A percentile compares a stretch with the other conserved stretches of the same genome.
Evolutionary conservation across 2,888 invertebrate genomes (phyloP).

Genomic region (Camptogramma bilineatum): DNA sequence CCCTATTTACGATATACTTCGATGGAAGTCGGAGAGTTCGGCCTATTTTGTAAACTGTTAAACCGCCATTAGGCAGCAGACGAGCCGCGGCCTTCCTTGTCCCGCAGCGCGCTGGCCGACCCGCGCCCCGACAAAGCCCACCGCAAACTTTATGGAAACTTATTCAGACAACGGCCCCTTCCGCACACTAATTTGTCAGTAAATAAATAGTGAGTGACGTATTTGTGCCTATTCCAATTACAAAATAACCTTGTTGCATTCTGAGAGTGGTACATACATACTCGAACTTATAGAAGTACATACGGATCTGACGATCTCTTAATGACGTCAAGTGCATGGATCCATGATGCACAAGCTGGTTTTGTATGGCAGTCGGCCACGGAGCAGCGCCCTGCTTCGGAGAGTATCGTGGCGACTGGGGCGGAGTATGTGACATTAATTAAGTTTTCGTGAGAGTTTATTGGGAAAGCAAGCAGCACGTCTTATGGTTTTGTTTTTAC

Average conservation of each 20-base stretch:
- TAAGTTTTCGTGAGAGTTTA: neutral
- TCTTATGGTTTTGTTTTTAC: neutral
- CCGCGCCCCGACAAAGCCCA: neutral
- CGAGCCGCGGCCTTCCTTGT: neutral
- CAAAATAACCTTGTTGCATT: neutral
- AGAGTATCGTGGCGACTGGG: no score
- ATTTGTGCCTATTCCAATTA: neutral
- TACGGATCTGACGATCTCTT: neutral
- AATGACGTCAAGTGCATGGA: neutral
- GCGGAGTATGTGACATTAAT: no score
- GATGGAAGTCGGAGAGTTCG: conserved; percentile 30
- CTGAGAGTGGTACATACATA: neutral
- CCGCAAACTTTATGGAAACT: conserved; percentile 1
- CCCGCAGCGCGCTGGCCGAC: neutral
- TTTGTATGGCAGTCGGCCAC: no score
- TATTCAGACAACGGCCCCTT: conserved; percentile 1
- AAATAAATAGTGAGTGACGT: neutral
- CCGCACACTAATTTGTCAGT: neutral
- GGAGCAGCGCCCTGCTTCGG: no score
- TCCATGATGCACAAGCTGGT: no score
- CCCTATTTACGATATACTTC: conserved; percentile 38
- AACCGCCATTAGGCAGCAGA: conserved; percentile 29
- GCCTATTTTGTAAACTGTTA: conserved; percentile 31
- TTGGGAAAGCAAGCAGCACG: neutral
- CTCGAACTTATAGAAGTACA: no score